Evolutionary conservation across 2,113 vertebrate genomes (phyloP), one percentile per base, ranked within the genome.

Genomic region (Psittacara wagleri): DNA sequence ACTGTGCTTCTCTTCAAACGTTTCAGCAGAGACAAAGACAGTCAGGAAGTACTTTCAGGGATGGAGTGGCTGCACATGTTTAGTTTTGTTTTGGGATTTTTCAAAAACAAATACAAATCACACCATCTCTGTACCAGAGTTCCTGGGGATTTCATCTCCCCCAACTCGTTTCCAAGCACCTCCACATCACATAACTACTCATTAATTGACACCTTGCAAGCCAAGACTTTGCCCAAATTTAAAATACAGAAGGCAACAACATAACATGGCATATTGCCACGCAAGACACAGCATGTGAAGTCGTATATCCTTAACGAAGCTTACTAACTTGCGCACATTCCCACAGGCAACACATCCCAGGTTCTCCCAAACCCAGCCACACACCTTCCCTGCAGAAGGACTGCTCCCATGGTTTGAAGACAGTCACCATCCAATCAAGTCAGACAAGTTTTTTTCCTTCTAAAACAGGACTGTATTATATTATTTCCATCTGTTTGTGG

Each of bases 251-350:
- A 73, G 5, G 10, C 43, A 83, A 49, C 8, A 66, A 37, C 29
- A 28, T 4, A 39, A 9, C 2, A 1, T 11, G 51, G 51, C 9
- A 3, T 28, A 41, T 31, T 15, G 31, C 16, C n/a, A 46, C 43
- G 61, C 17, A 46, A 20, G 76, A 64, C 0, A 1, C 41, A 74
- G 35, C 31, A 63, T 9, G 15, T 7, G 13, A 55, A 0, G 2
- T n/a, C 25, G 8, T 7, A 59, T 2, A 1, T n/a, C 59, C 51
- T 64, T 74, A 90, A 70, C 6, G 70, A 16, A 86, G 24, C 13
- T 86, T 25, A 68, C 17, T 35, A 61, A 48, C 19, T 79, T 51
- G 28, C 15, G 55, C 61, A 27, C 27, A 3, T 74, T 86, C 64
- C 62, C 49, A 24, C 4, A 52, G 17, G 39, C 62, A 89, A 41